Evolutionary conservation across 2,113 vertebrate genomes (phyloP).

Genomic region (Micronisus gabar): DNA sequence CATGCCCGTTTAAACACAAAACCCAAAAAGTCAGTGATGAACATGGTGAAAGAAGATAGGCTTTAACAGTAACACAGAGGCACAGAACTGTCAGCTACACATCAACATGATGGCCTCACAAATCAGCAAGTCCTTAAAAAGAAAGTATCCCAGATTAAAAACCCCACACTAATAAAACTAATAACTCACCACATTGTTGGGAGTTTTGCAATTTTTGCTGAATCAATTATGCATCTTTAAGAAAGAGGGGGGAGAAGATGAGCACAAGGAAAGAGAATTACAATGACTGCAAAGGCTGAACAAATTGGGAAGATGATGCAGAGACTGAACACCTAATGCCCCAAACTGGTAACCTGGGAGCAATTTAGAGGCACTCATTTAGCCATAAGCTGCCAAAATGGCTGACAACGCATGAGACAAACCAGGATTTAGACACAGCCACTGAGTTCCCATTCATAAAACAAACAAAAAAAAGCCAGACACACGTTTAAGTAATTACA

Average conservation of each 20-base stretch:
- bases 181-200: neutral
- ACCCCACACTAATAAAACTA: neutral
- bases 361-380: neutral
- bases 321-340: neutral
- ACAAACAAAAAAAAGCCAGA: neutral
- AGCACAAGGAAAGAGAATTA: neutral
- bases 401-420: neutral
- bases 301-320: neutral
- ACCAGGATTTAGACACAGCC: neutral
- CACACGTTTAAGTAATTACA: neutral
- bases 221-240: neutral
- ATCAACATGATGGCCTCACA: accelerated
- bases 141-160: neutral
- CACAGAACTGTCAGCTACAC: neutral
- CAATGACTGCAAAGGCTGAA: neutral
- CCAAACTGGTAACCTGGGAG: neutral
- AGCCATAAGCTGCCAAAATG: neutral
- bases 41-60: neutral
- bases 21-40: neutral
- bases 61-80: neutral
- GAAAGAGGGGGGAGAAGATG: neutral
- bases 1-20: neutral
- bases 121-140: neutral
- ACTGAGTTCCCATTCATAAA: neutral
- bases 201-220: neutral